Evolutionary conservation across 2,888 invertebrate species (phyloP).

Genomic region (Timandra comae): DNA sequence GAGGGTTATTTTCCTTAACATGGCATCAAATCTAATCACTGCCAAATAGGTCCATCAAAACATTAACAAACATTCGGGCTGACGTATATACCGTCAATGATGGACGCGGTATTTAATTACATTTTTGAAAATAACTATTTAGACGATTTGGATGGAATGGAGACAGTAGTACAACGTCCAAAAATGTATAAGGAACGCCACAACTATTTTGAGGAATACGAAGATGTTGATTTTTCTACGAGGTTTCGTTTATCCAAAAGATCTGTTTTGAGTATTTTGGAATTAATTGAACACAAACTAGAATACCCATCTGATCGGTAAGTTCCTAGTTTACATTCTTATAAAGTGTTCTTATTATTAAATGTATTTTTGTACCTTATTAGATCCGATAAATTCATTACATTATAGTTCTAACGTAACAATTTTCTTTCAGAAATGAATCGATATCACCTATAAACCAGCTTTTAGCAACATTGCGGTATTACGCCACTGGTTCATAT

Average conservation of each 20-base stretch:
- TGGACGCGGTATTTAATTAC: too few species aligned
- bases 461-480: neutral
- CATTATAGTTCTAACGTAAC: neutral
- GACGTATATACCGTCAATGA: too few species aligned
- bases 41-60: too few species aligned
- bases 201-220: slow-evolving; percentile 2
- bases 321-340: neutral
- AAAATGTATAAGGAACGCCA: neutral
- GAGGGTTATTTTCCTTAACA: too few species aligned
- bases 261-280: slow-evolving; percentile 1
- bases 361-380: neutral
- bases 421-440: slow-evolving; percentile 1
- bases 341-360: neutral
- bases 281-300: slow-evolving; percentile 1
- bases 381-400: too few species aligned
- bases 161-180: neutral
- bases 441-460: slow-evolving; percentile 1
- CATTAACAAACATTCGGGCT: too few species aligned
- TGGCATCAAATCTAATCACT: too few species aligned
- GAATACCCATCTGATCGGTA: slow-evolving; percentile 1
- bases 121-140: too few species aligned
- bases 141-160: neutral
- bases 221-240: slow-evolving; percentile 1
- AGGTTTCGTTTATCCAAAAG: slow-evolving; percentile 1
- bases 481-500: slow-evolving; percentile 1